Percentiles rank a stretch among this genome's conserved stretches.
phyloP scores from a whole-genome alignment of 2,113 vertebrate genomes.

The Scopus umbretta region DNA sequence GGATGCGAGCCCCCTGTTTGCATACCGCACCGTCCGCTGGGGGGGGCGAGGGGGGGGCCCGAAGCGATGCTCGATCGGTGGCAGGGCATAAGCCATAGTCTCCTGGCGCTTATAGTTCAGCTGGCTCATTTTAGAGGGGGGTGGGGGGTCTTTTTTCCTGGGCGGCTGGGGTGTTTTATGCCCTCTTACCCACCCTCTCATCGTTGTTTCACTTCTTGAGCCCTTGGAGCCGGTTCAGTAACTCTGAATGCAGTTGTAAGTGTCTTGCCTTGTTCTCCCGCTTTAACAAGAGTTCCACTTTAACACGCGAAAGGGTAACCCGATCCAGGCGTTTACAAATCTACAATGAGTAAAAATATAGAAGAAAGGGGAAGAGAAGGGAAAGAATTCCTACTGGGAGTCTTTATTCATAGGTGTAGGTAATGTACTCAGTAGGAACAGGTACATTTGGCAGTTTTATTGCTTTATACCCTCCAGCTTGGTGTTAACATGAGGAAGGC shows the following conservation, averaged over 20 bases:
- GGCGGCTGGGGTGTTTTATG: not conserved
- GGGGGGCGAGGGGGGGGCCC: not conserved
- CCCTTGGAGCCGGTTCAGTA: conserved; percentile 71
- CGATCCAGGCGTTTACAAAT: conserved; percentile 80
- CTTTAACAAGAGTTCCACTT: conserved; percentile 75
- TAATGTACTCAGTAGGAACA: conserved; percentile 34
- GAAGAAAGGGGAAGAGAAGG: conserved; percentile 28
- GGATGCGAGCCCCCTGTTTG: not conserved
- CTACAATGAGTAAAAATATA: conserved; percentile 70
- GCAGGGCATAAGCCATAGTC: not conserved
- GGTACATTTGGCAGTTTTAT: conserved; percentile 70
- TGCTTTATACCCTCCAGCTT: conserved; percentile 67
- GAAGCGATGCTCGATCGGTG: not conserved
- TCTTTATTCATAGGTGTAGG: conserved; percentile 36
- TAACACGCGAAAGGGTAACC: conserved; percentile 82
- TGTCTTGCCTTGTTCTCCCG: conserved; percentile 58
- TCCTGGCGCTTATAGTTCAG: not conserved
- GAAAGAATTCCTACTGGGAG: conserved; percentile 18
- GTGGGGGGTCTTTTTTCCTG: not conserved
- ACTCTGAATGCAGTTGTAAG: conserved; percentile 78
- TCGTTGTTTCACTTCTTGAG: conserved; percentile 54
- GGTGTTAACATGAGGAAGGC: conserved; percentile 58
- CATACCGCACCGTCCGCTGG: not conserved
- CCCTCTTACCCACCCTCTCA: not conserved
- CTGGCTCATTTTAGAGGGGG: not conserved